Base-by-base conservation (phyloP, 2,888 invertebrate genomes). In the Idaea dimidiata region DNA sequence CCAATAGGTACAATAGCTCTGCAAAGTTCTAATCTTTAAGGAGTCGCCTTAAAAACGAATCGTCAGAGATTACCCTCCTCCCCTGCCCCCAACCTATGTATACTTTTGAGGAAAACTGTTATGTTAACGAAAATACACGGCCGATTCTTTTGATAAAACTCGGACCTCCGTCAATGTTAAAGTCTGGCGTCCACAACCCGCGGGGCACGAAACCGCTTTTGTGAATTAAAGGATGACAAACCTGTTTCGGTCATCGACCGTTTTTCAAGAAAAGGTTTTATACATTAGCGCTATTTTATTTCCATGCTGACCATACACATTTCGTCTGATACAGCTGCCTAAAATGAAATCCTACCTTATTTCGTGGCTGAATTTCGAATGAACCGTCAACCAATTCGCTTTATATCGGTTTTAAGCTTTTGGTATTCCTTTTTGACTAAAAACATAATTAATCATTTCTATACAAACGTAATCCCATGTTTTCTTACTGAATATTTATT, bases 1-100 rank as follows among this genome's bases (percentile, higher is more conserved):
- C 75, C 78, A 72, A 72, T 73, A n/a, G n/a, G n/a, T n/a, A 84
- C 85, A 85, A 84, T 80, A 68, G 80, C 66, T 63, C 68, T 55
- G 67, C 76, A 68, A 65, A 73, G 72, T 72, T 78, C 73, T 81
- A 80, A 84, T 84, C 84, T 82, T 71, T 71, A 76, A 75, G 77
- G 78, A 76, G 73, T 74, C 68, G 76, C 76, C 75, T 82, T 79
- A 75, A 78, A 81, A 78, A 68, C 72, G 73, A 70, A 76, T 77
- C 78, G 74, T 77, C 74, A 79, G 72, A 80, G 77, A 81, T 81
- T 79, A 79, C 72, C 69, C 66, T 64, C 64, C 60, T 65, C 59
- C 68, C 61, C 43, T n/a, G n/a, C n/a, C n/a, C n/a, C n/a, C n/a
- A n/a, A n/a, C 8, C 43, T 43, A 43, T 43, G 43, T 43, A 24